A percentile compares a stretch with the other conserved stretches of the same genome.
Conservation (phyloP, 2,888 invertebrate genomes). For the Cylloceria caligata region DNA sequence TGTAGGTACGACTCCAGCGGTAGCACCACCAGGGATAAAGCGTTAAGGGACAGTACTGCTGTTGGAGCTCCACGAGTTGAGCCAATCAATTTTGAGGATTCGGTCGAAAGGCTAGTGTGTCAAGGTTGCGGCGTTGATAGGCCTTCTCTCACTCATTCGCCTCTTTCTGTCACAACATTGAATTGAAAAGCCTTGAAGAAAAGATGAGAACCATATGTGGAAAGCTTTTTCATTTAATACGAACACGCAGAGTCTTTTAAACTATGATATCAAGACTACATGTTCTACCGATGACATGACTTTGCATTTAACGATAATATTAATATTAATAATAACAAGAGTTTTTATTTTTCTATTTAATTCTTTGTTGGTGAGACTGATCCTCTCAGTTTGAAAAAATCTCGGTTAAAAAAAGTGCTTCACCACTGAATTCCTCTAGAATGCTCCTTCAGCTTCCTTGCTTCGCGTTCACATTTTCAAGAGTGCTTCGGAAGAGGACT, state of each 20-base stretch:
- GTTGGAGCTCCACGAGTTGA: constrained; percentile 34
- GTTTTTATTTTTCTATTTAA: neutral
- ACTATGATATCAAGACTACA: neutral
- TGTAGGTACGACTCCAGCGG: constrained; percentile 11
- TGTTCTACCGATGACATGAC: neutral
- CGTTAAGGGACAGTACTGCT: constrained; percentile 32
- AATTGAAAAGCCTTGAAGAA: constrained; percentile 33
- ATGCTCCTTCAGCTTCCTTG: neutral
- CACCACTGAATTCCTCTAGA: neutral
- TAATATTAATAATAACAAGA: neutral
- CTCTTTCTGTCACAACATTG: neutral
- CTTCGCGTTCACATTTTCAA: neutral
- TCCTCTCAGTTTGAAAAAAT: neutral
- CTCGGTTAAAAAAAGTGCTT: too few relatives aligned
- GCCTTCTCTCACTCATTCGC: neutral
- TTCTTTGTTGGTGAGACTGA: neutral
- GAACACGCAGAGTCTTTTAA: constrained; percentile 9
- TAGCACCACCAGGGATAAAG: neutral
- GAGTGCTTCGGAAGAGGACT: neutral
- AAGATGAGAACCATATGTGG: constrained; percentile 27
- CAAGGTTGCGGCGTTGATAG: constrained; percentile 49
- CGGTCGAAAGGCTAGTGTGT: constrained; percentile 65
- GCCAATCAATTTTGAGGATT: constrained; percentile 65
- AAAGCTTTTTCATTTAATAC: constrained; percentile 9
- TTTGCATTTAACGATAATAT: neutral